These are phyloP conservation scores for Chlorodrepanis virens DNA, from an alignment of 2,113 vertebrate genomes.

Conservation along the genomic window DNA sequence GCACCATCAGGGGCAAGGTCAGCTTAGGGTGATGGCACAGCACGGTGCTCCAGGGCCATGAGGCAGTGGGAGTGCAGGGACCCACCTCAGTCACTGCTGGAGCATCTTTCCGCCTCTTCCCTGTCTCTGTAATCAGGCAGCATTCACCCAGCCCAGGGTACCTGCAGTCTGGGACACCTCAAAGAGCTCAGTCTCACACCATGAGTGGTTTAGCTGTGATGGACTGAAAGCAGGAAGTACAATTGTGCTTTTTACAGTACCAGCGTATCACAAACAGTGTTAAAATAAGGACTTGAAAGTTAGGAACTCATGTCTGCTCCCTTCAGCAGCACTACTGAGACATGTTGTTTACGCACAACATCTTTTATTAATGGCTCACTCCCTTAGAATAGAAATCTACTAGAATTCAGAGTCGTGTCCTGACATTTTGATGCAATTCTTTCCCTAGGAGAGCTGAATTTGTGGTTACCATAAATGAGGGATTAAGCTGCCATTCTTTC, in stretches of 20 bases:
- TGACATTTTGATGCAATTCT: background rate
- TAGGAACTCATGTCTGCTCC: rapidly evolving
- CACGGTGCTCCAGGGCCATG: background rate
- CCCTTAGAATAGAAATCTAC: background rate
- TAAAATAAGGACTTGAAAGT: background rate
- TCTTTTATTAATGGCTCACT: background rate
- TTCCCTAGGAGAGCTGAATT: background rate
- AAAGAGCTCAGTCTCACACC: background rate
- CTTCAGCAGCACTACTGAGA: background rate
- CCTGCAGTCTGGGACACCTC: background rate
- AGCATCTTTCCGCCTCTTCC: background rate
- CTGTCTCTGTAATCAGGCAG: background rate
- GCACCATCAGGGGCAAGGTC: background rate
- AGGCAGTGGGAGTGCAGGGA: rapidly evolving
- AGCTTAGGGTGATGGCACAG: background rate
- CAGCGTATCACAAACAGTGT: background rate
- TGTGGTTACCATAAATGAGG: background rate
- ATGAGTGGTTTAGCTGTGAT: background rate
- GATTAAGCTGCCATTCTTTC: background rate
- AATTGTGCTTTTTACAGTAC: background rate
- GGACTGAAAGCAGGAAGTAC: background rate
- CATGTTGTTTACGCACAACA: background rate
- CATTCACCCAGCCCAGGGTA: no score
- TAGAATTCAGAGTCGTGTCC: background rate
- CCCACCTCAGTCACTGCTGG: rapidly evolving